Evolutionary conservation across 1,140 invertebrate species (phyloP).

Genomic region (Bombus haemorrhoidalis): DNA sequence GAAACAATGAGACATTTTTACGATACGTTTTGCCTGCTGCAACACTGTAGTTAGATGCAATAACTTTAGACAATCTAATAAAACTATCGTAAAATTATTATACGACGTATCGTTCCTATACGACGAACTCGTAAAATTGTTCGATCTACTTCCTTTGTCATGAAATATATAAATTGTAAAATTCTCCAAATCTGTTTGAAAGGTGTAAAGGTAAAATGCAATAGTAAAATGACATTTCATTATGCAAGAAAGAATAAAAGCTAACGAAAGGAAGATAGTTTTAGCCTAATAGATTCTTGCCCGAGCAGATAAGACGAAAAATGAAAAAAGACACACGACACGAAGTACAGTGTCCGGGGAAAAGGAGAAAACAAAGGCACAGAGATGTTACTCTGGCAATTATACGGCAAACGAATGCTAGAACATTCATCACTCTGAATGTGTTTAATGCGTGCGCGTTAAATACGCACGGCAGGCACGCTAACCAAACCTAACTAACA

Average conservation of each 20-base stretch:
- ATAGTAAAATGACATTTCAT: too few species aligned
- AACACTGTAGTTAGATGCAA: background rate
- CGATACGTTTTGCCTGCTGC: background rate
- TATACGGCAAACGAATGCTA: conserved; percentile 65
- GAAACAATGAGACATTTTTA: background rate
- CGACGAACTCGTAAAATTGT: too few species aligned
- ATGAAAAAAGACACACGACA: background rate
- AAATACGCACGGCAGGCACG: conserved; percentile 68
- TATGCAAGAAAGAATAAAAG: too few species aligned
- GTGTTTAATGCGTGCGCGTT: conserved; percentile 69
- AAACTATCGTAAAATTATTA: too few species aligned
- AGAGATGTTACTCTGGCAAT: conserved; percentile 61
- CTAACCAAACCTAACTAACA: conserved; percentile 57
- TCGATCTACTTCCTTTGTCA: too few species aligned
- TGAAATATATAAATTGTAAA: background rate
- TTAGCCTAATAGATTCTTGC: background rate
- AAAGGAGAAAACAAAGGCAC: conserved; percentile 6
- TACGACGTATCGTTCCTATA: too few species aligned
- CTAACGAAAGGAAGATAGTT: background rate
- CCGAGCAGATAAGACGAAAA: background rate
- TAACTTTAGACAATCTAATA: background rate
- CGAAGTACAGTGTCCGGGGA: background rate
- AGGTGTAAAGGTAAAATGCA: too few species aligned
- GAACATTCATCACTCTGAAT: conserved; percentile 69
- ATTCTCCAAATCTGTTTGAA: background rate